phyloP scores from a whole-genome alignment of 2,113 vertebrate species.

The Phrynosoma blainvillii region DNA sequence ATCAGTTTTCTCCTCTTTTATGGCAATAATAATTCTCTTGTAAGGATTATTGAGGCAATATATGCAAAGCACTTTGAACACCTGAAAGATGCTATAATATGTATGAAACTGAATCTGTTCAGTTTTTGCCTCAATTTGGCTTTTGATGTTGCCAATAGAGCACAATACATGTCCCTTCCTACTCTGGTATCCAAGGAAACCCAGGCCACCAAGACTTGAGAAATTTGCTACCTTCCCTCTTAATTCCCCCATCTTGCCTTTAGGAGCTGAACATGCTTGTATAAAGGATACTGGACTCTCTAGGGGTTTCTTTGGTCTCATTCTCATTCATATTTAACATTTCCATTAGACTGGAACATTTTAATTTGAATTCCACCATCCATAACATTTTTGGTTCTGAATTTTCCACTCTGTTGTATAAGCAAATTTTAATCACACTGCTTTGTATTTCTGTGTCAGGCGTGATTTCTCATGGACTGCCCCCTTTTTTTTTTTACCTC shows the following conservation, averaged over 20 bases:
- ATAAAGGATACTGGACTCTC: conserved; percentile 23
- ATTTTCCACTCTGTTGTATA: conserved; percentile 12
- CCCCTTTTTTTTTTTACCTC: neutral
- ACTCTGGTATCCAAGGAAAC: neutral
- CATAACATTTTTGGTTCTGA: conserved; percentile 35
- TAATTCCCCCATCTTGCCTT: neutral
- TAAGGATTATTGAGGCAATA: neutral
- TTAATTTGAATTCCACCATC: conserved; percentile 46
- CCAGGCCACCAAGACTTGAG: accelerated
- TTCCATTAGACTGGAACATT: conserved; percentile 41
- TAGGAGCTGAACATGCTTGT: conserved; percentile 17
- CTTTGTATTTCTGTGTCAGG: conserved; percentile 29
- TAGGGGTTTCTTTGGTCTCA: neutral
- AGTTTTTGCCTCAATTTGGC: neutral
- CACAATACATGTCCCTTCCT: neutral
- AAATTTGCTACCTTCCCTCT: neutral
- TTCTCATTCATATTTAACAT: conserved; percentile 35
- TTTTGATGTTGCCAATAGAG: neutral
- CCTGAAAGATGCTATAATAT: neutral
- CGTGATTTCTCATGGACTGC: conserved; percentile 4
- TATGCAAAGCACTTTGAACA: conserved; percentile 4
- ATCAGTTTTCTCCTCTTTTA: neutral
- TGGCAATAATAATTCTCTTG: neutral
- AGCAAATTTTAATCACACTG: conserved; percentile 38
- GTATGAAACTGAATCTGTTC: neutral